Evolutionary conservation across 2,888 invertebrate genomes (phyloP).

Genomic region (Agrilus biguttatus): DNA sequence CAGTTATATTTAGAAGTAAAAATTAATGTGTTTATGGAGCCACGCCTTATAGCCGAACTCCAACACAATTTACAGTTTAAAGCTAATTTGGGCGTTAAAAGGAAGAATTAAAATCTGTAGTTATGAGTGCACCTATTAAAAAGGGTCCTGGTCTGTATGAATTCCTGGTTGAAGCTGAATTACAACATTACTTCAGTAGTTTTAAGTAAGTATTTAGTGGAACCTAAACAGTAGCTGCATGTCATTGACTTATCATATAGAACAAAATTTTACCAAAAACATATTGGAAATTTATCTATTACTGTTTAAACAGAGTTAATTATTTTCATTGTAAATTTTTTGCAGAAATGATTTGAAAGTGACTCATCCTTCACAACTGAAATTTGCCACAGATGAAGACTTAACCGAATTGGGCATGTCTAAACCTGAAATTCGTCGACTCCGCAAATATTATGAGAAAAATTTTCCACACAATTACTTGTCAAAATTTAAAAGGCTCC

Average conservation of each 20-base stretch:
- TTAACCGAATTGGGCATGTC: conserved; percentile 83
- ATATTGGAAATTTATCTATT: no score
- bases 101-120: conserved; percentile 4
- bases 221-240: no score
- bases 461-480: conserved; percentile 89
- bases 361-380: conserved; percentile 74
- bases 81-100: not conserved
- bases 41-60: conserved; percentile 2
- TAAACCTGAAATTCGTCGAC: conserved; percentile 85
- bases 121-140: conserved; percentile 24
- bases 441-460: conserved; percentile 87
- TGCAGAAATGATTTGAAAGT: conserved; percentile 82
- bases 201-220: conserved; percentile 42
- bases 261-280: no score
- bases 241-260: no score
- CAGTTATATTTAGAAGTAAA: not conserved
- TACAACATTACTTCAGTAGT: conserved; percentile 79
- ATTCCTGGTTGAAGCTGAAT: conserved; percentile 86
- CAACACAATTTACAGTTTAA: conserved; percentile 2
- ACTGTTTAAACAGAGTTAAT: no score
- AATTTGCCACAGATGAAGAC: conserved; percentile 90
- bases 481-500: conserved; percentile 76
- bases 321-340: conserved; percentile 8
- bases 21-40: conserved; percentile 1
- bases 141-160: conserved; percentile 62